These are phyloP conservation scores for Sycophila texana DNA, from an alignment of 2,888 invertebrate species.

Conservation along the genomic window DNA sequence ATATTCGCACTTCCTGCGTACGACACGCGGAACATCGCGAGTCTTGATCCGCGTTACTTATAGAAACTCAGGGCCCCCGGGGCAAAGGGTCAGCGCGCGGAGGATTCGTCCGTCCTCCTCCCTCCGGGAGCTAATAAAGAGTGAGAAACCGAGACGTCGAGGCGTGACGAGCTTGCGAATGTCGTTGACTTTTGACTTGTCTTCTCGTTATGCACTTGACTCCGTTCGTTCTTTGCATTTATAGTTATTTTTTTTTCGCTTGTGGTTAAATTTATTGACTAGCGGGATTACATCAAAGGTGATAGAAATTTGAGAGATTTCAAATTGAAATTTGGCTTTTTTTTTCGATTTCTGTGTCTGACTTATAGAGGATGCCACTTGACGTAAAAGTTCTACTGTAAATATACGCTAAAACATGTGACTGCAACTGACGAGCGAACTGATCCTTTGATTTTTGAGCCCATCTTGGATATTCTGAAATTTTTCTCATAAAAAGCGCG, in stretches of 20 bases:
- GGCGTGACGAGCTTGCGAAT: neutral
- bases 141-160: neutral
- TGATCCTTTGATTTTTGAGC: slow-evolving; percentile 11
- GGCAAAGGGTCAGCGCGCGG: slow-evolving; percentile 27
- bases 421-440: neutral
- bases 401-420: too few relatives aligned
- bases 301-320: too few relatives aligned
- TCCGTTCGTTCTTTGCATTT: neutral
- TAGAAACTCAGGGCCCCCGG: slow-evolving; percentile 28
- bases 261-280: neutral
- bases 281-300: too few relatives aligned
- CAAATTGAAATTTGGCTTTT: too few relatives aligned
- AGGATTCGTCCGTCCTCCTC: neutral
- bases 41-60: slow-evolving; percentile 49
- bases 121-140: neutral
- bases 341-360: too few relatives aligned
- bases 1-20: slow-evolving; percentile 53
- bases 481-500: neutral
- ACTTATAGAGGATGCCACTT: too few relatives aligned
- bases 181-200: neutral
- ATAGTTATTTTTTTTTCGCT: too few relatives aligned
- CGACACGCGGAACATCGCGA: slow-evolving; percentile 33
- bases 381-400: too few relatives aligned
- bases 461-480: neutral
- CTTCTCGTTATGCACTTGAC: neutral